Evolutionary conservation across 2,888 invertebrate genomes (phyloP).

Genomic region (Mechanitis mazaeus): DNA sequence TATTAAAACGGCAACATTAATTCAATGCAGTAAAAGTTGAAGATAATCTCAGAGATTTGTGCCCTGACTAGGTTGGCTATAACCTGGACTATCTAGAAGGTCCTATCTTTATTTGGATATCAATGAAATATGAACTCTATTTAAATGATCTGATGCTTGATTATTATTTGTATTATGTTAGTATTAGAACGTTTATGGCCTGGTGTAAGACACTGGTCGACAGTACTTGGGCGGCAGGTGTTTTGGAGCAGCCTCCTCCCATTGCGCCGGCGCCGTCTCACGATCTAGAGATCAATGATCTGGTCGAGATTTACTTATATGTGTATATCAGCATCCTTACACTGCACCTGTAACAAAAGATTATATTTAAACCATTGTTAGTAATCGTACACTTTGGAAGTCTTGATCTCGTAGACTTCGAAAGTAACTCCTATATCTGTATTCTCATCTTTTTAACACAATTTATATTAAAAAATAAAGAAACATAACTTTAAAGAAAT

Average conservation of each 20-base stretch:
- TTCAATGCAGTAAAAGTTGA: conserved; percentile 59
- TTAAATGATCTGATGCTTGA: conserved; percentile 37
- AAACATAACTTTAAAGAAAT: no score
- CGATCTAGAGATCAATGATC: conserved; percentile 69
- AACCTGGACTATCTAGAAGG: conserved; percentile 16
- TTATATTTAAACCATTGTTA: background rate
- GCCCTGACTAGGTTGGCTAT: conserved; percentile 63
- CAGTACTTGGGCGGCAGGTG: conserved; percentile 76
- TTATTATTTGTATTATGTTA: conserved; percentile 32
- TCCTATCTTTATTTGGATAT: conserved; percentile 1
- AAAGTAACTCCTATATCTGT: no score
- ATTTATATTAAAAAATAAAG: no score
- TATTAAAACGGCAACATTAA: conserved; percentile 48
- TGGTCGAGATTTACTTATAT: conserved; percentile 67
- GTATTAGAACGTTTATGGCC: conserved; percentile 36
- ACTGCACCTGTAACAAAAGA: conserved; percentile 23
- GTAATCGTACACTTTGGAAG: background rate
- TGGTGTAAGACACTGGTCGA: conserved; percentile 52
- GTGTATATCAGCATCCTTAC: conserved; percentile 28
- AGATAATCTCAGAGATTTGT: conserved; percentile 72
- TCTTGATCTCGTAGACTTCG: no score
- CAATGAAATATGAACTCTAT: conserved; percentile 39
- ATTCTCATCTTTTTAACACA: no score
- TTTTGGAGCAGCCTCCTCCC: conserved; percentile 70
- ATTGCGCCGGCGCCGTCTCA: conserved; percentile 64